Evolutionary conservation across 2,797 vertebrate species (phyloP), one percentile per base, ranked within the genome.

Genomic region (Synanceia verrucosa): DNA sequence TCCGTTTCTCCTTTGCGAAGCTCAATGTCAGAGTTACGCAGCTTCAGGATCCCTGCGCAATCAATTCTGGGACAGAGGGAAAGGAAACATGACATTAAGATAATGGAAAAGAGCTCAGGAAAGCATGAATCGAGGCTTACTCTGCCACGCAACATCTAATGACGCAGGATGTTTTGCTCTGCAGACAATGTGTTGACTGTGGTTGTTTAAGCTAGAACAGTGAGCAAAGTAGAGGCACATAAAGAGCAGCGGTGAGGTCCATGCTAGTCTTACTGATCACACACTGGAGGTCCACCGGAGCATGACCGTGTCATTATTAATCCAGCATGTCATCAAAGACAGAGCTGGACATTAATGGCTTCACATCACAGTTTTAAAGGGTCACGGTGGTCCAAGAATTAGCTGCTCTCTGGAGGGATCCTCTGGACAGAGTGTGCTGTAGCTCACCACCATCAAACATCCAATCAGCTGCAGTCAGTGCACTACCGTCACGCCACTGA

Each of bases 1-100:
- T 99, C 97, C 0, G 97, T 99, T 90, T 99, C 97, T 1, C 97
- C 97, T 90, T 99, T 99, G 72, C 97, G 95, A 70, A 99, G 95
- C 81, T 99, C 97, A 0, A 99, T 99, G 90, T 99, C 97, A 0
- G 97, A 99, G 87, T 99, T 99, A 16, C 97, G 94, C 65, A 99
- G 95, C 85, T 99, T 99, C 78, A 99, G 89, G 79, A 99, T 99
- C 46, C 97, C 97, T 0, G 97, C 97, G 21, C 97, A 99, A 85
- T 99, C 97, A 0, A 99, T 99, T 88, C 97, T 99, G 86, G 24
- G 28, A 69, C 1, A 67, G 31, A 73, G 18, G 23, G 9, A 53
- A 46, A 3, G 9, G 5, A 8, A 41, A 60, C 8, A 47, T 9
- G 7, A 69, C 16, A 28, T 44, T 28, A 34, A 59, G 21, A 43